Percentiles rank a stretch among this genome's conserved stretches.
Conservation (phyloP, 1,140 invertebrate species). For the Tetragnatha versicolor region DNA sequence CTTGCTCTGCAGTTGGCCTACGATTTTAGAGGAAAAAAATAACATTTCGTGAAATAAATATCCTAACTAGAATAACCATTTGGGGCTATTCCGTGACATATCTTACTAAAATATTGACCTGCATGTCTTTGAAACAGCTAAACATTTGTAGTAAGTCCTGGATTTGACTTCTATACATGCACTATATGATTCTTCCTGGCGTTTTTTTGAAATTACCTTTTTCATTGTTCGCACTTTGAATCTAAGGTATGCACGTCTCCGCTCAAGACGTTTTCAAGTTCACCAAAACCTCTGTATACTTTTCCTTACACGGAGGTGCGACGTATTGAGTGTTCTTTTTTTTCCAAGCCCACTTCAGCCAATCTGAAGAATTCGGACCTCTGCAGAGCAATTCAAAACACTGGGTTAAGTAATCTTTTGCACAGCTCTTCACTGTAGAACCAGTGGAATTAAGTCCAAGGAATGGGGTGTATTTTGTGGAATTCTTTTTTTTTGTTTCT, state of each 20-base stretch:
- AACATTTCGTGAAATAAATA: conserved; percentile 19
- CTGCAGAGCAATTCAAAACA: conserved; percentile 35
- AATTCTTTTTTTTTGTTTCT: conserved; percentile 13
- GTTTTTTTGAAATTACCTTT: conserved; percentile 1
- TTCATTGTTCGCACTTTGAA: not conserved
- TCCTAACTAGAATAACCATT: conserved; percentile 15
- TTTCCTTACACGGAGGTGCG: not conserved
- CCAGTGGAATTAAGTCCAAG: conserved; percentile 15
- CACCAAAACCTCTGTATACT: not conserved
- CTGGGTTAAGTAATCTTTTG: not conserved
- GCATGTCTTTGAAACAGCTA: conserved; percentile 4
- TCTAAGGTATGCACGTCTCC: not conserved
- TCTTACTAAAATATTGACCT: conserved; percentile 35
- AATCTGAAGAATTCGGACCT: not conserved
- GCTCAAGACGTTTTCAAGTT: not conserved
- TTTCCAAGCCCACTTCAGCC: not conserved
- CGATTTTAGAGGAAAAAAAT: conserved; percentile 11
- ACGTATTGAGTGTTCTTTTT: not conserved
- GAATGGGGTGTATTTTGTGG: conserved; percentile 20
- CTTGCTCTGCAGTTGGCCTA: conserved; percentile 47
- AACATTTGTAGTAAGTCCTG: conserved; percentile 11
- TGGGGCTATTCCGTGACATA: conserved; percentile 10
- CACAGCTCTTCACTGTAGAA: conserved; percentile 30
- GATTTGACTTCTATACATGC: conserved; percentile 6
- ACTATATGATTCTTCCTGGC: not conserved